Base-by-base conservation (phyloP, 2,797 vertebrate species). In the Triplophysa bombifrons region DNA sequence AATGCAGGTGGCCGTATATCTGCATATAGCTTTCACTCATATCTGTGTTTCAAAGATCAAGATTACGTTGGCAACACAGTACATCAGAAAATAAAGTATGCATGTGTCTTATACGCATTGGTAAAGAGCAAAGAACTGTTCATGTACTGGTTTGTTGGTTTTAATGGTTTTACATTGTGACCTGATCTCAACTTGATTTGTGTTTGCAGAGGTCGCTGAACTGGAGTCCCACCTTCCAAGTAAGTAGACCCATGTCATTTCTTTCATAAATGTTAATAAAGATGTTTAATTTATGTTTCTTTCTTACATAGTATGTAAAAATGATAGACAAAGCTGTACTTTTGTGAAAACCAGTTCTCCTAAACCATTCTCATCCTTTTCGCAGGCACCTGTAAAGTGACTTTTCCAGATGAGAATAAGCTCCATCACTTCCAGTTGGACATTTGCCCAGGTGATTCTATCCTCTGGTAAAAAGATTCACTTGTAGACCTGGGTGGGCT, bases 371-470 rank as follows among this genome's bases (percentile, higher is more conserved):
- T 13, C 0, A 30, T 27, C 61, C 13, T 34, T 10, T 13, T 2
- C 70, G 66, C 91, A 99, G 98, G 94, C 94, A 99, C 98, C 3
- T 99, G 98, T 91, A 97, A 96, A 94, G 94, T 98, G 91, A 95
- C 93, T 87, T 99, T 99, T 90, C 95, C 96, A 25, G 98, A 99
- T 78, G 96, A 96, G 82, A 96, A 99, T 94, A 98, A 98, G 90
- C 95, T 99, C 72, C 95, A 97, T 90, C 95, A 96, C 90, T 99
- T 99, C 89, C 95, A 97, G 84, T 93, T 99, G 85, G 94, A 94
- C 41, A 95, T 99, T 81, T 96, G 92, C 87, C 98, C 98, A 93
- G 98, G 98, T 99, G 96, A 96, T 17, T 53, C 46, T 27, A 44
- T 44, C 22, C 2, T 72, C n/a, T 53, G 41, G 46, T 64, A 20